These are phyloP conservation scores for Barypeithes pellucidus DNA, from an alignment of 2,888 invertebrate species.

Conservation along the genomic window DNA sequence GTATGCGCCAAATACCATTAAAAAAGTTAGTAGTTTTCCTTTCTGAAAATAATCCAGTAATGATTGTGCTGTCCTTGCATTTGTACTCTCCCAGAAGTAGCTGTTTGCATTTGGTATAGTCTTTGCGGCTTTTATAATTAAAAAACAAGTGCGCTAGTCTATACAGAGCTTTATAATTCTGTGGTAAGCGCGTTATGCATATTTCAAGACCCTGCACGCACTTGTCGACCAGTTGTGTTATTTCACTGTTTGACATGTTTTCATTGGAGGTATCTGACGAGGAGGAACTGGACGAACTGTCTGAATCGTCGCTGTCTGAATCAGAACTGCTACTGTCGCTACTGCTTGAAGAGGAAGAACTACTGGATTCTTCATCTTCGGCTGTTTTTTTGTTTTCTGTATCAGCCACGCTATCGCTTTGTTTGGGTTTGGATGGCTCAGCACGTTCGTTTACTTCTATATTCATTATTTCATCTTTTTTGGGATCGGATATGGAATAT, in stretches of 20 bases:
- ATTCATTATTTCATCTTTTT: conserved; percentile 56
- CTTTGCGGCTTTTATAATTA: conserved; percentile 78
- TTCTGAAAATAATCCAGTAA: conserved; percentile 89
- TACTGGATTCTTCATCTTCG: conserved; percentile 68
- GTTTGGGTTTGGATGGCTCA: conserved; percentile 5
- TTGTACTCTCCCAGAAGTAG: conserved; percentile 81
- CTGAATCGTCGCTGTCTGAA: conserved; percentile 62
- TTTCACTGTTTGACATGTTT: conserved; percentile 65
- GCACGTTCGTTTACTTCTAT: conserved; percentile 56
- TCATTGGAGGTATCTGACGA: conserved; percentile 64
- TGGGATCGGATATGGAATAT: neutral
- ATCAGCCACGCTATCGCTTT: conserved; percentile 30
- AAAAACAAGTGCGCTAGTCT: conserved; percentile 89
- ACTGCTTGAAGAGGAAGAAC: conserved; percentile 65
- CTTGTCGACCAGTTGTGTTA: conserved; percentile 65
- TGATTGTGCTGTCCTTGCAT: conserved; percentile 78
- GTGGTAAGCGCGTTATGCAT: conserved; percentile 88
- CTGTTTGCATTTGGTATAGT: conserved; percentile 81
- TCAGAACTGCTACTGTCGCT: conserved; percentile 64
- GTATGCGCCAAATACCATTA: conserved; percentile 95
- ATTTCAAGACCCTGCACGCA: conserved; percentile 81
- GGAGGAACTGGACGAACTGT: conserved; percentile 63
- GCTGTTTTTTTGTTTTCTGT: conserved; percentile 30
- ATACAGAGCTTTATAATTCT: conserved; percentile 95
- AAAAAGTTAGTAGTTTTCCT: conserved; percentile 91